A percentile compares a stretch with the other conserved stretches of the same genome.
Conservation (phyloP, 2,888 invertebrate species). For the Eremobia ochroleuca region DNA sequence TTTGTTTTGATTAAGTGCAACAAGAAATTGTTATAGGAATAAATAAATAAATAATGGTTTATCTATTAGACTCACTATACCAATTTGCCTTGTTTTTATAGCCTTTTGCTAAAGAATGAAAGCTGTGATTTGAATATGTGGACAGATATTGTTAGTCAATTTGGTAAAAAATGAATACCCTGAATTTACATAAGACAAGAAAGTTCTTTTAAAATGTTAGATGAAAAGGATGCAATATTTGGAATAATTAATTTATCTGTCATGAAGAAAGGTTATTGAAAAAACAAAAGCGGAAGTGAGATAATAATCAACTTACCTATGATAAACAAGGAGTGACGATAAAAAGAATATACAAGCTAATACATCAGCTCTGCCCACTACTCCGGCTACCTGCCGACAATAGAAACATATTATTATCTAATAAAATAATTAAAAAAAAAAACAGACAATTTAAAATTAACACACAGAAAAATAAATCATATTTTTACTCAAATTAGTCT, state of each 20-base stretch:
- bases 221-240: background rate
- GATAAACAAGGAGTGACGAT: conserved; percentile 95
- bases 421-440: background rate
- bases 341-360: conserved; percentile 96
- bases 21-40: too few species aligned
- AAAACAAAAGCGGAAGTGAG: background rate
- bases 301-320: conserved; percentile 91
- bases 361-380: conserved; percentile 97
- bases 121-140: background rate
- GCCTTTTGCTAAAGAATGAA: background rate
- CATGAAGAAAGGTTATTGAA: background rate
- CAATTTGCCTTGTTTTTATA: background rate
- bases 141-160: background rate
- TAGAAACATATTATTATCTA: conserved; percentile 34
- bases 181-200: background rate
- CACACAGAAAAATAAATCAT: background rate
- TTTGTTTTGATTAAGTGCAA: too few species aligned
- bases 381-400: conserved; percentile 94
- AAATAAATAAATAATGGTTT: too few species aligned
- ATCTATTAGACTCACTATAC: background rate
- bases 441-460: background rate
- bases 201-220: background rate
- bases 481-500: background rate
- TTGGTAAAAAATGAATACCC: background rate
- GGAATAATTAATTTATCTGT: background rate